phyloP scores from a whole-genome alignment of 1,140 invertebrate genomes.

The Hermatobates lingyangjiaoensis region DNA sequence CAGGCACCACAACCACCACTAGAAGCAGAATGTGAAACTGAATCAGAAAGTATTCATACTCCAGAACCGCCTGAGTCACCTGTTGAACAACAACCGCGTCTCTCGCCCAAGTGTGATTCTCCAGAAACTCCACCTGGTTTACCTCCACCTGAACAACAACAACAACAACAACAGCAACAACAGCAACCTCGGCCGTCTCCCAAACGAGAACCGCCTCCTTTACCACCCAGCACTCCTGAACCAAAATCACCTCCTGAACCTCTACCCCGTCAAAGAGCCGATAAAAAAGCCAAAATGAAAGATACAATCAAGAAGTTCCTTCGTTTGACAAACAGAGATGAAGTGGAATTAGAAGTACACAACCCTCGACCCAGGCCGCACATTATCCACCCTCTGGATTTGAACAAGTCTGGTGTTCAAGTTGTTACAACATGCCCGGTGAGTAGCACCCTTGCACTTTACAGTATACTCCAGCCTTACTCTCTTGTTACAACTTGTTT shows the following conservation, averaged over 20 bases:
- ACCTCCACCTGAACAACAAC: too few relatives aligned
- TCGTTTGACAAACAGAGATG: slow-evolving; percentile 30
- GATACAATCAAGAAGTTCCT: slow-evolving; percentile 62
- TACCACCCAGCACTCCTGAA: slow-evolving; percentile 28
- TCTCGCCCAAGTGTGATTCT: too few relatives aligned
- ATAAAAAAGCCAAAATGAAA: slow-evolving; percentile 49
- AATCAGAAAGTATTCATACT: background rate
- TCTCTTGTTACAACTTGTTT: too few relatives aligned
- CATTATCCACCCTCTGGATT: slow-evolving; percentile 71
- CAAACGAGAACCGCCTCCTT: slow-evolving; percentile 35
- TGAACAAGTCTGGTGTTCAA: slow-evolving; percentile 58
- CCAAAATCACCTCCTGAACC: slow-evolving; percentile 15
- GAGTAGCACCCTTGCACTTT: background rate
- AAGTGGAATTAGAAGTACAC: slow-evolving; percentile 25
- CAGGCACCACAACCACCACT: slow-evolving; percentile 37
- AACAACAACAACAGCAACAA: too few relatives aligned
- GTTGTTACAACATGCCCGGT: slow-evolving; percentile 32
- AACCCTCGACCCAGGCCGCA: slow-evolving; percentile 46
- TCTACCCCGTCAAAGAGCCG: slow-evolving; percentile 26
- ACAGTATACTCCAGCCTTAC: too few relatives aligned
- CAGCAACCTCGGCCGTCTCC: too few relatives aligned
- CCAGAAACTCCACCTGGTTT: too few relatives aligned
- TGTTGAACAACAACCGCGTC: too few relatives aligned
- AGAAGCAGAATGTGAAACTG: slow-evolving; percentile 4
- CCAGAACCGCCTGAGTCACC: slow-evolving; percentile 42